phyloP scores from a whole-genome alignment of 1,140 invertebrate genomes.

The Caenorhabditis briggsae region DNA sequence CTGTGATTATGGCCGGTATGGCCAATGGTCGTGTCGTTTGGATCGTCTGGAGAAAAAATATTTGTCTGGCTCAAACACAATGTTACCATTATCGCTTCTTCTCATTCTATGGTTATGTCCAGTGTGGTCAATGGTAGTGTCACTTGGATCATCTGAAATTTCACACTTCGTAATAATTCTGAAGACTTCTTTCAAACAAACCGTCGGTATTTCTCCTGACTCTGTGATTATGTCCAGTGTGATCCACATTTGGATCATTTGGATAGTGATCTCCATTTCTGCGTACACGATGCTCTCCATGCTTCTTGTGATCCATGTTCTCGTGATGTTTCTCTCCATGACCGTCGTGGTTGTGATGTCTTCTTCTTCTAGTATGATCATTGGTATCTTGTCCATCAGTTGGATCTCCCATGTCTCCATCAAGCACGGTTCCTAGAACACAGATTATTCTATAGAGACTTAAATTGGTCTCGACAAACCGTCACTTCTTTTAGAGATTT shows the following conservation, averaged over 20 bases:
- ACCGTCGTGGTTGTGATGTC: background rate
- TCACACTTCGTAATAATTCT: background rate
- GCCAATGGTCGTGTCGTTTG: background rate
- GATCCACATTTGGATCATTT: conserved; percentile 47
- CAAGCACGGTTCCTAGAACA: conserved; percentile 35
- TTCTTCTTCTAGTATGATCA: conserved; percentile 26
- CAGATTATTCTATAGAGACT: background rate
- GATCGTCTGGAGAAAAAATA: background rate
- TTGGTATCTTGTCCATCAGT: conserved; percentile 4
- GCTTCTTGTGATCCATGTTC: background rate
- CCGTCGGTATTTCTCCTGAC: background rate
- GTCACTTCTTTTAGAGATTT: too few species aligned
- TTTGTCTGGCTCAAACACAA: too few species aligned
- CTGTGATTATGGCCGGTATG: conserved; percentile 30
- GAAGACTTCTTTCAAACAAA: background rate
- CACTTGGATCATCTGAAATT: conserved; percentile 18
- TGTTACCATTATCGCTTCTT: background rate
- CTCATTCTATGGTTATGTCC: conserved; percentile 27
- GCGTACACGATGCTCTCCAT: background rate
- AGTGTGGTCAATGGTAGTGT: conserved; percentile 33
- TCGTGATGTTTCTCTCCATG: background rate
- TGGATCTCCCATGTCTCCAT: conserved; percentile 34
- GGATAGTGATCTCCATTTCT: conserved; percentile 36
- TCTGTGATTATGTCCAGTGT: conserved; percentile 54
- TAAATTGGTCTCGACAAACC: background rate